phyloP scores from a whole-genome alignment of 2,797 vertebrate species.

The Pangasius krempfi region DNA sequence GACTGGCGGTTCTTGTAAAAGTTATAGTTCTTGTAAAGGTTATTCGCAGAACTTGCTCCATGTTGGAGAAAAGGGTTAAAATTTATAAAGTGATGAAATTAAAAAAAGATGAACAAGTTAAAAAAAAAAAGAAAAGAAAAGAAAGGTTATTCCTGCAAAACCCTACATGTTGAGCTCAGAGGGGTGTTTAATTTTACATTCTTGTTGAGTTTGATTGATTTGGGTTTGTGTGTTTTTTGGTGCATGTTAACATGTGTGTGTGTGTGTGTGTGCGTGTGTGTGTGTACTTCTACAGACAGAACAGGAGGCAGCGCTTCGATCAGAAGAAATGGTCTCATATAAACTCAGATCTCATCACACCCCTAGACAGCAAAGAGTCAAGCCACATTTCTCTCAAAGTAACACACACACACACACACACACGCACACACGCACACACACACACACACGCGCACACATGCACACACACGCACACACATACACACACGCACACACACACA shows the following conservation, averaged over 20 bases:
- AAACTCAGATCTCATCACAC: conserved; percentile 80
- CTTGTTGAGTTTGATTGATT: not conserved
- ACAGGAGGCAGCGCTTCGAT: conserved; percentile 80
- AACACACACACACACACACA: conserved; percentile 26
- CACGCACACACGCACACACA: not conserved
- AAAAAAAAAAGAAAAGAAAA: not conserved
- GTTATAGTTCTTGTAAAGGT: not conserved
- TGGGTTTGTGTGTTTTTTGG: not conserved
- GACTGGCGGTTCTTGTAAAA: not conserved
- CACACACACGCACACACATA: too few species aligned
- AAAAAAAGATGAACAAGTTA: not conserved
- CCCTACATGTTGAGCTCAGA: not conserved
- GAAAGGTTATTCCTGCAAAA: not conserved
- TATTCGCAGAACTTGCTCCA: not conserved
- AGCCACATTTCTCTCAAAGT: conserved; percentile 87
- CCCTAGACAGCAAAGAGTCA: conserved; percentile 84
- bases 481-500: not conserved
- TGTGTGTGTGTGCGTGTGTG: not conserved
- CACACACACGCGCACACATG: too few species aligned
- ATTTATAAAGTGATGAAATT: not conserved
- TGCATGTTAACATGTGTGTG: not conserved
- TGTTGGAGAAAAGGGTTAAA: not conserved
- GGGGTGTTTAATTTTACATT: not conserved
- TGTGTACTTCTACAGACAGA: conserved; percentile 78
- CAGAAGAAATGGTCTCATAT: conserved; percentile 95